phyloP scores from a whole-genome alignment of 2,888 invertebrate species.

The Athalia circularis region DNA sequence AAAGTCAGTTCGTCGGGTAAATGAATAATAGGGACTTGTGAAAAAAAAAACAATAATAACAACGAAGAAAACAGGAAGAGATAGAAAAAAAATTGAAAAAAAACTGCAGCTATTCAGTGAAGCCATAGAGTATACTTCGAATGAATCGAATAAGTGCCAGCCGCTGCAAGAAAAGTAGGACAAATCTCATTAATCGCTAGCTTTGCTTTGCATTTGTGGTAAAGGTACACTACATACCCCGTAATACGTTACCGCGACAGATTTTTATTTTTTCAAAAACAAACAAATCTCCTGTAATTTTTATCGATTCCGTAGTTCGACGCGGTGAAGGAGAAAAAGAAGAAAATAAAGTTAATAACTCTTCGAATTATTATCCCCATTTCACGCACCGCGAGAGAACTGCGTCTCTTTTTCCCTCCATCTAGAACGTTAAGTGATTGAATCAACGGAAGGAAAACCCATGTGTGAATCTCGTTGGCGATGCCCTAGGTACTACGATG shows the following conservation, averaged over 20 bases:
- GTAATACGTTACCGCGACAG: no score
- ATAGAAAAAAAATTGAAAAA: neutral
- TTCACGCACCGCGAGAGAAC: no score
- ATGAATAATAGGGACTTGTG: neutral
- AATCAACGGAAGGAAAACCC: neutral
- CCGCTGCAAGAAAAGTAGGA: slow-evolving; percentile 33
- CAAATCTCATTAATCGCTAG: slow-evolving; percentile 40
- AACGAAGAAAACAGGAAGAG: neutral
- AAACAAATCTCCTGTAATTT: neutral
- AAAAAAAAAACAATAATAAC: no score
- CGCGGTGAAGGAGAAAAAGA: no score
- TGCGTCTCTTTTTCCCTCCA: neutral
- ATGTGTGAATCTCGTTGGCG: neutral
- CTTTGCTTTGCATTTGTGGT: slow-evolving; percentile 16
- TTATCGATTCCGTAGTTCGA: no score
- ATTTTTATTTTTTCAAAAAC: neutral
- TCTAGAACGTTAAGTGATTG: neutral
- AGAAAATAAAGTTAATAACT: no score
- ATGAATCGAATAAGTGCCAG: slow-evolving; percentile 43
- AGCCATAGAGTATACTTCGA: slow-evolving; percentile 33
- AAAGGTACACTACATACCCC: neutral
- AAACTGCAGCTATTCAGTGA: slow-evolving; percentile 29
- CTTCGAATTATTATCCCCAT: no score
- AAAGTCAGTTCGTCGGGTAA: neutral
- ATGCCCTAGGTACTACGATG: neutral